A percentile compares a stretch with the other conserved stretches of the same genome.
These are phyloP conservation scores for Zygothrica quintamaculata DNA, from an alignment of 2,888 invertebrate genomes.

Conservation along the genomic window DNA sequence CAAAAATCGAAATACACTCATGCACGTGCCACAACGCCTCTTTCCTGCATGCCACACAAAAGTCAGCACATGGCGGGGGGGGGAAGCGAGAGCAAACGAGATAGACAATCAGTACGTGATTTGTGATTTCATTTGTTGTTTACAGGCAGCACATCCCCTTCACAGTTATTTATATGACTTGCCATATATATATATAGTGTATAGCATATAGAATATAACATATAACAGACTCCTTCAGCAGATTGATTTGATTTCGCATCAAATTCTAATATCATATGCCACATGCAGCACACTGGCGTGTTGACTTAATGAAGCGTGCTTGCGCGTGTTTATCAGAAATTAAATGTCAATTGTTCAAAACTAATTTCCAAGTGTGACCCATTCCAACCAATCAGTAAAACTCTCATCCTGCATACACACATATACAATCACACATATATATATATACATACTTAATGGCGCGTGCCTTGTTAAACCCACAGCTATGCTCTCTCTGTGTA, in stretches of 20 bases:
- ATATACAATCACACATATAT: too few species aligned
- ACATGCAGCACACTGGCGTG: slow-evolving; percentile 72
- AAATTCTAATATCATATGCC: slow-evolving; percentile 73
- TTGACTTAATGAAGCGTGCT: slow-evolving; percentile 80
- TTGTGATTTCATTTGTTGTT: slow-evolving; percentile 70
- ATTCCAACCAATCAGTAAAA: not conserved
- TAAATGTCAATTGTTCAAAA: slow-evolving; percentile 81
- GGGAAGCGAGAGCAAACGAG: not conserved
- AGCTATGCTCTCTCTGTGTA: not conserved
- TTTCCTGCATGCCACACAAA: slow-evolving; percentile 35
- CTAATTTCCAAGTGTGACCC: slow-evolving; percentile 63
- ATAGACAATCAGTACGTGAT: slow-evolving; percentile 60
- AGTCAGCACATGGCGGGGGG: slow-evolving; percentile 22
- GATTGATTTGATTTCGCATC: slow-evolving; percentile 48
- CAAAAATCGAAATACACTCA: slow-evolving; percentile 61
- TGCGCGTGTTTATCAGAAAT: slow-evolving; percentile 81
- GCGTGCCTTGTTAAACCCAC: slow-evolving; percentile 59
- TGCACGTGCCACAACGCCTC: slow-evolving; percentile 31
- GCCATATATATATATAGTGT: slow-evolving; percentile 15
- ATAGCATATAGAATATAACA: too few species aligned
- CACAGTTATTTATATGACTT: not conserved
- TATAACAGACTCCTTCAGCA: slow-evolving; percentile 25
- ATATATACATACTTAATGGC: slow-evolving; percentile 64
- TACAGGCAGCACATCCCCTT: slow-evolving; percentile 48
- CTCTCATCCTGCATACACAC: too few species aligned